Base-by-base conservation (phyloP, 2,113 vertebrate genomes). In the Hystrix brachyura region DNA sequence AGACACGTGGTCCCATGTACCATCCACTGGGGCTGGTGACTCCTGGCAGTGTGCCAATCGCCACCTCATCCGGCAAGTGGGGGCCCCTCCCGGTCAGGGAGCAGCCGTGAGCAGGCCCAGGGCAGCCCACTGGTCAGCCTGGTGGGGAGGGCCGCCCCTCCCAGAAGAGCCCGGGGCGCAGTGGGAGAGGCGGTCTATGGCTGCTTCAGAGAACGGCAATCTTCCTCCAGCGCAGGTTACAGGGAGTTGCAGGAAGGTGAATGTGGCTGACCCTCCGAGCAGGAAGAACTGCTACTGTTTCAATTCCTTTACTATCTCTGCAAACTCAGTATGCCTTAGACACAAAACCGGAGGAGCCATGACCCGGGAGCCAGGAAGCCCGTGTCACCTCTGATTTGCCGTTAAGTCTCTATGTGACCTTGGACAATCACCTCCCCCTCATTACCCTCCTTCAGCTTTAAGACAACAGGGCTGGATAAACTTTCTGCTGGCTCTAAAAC, bases 1-100 rank as follows among this genome's bases (percentile, higher is more conserved):
- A 23, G 29, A 72, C 34, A 0, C 0, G 10, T 17, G 43, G 1
- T 29, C 46, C 32, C 27, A 7, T 1, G 0, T 4, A 17, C 12
- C 14, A 82, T 65, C 43, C 69, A 9, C 9, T 13, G 38, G 25
- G 14, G n/a, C n/a, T 81, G 59, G 46, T 1, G 13, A 23, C 89
- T 34, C 38, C 84, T 55, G 46, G 62, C 23, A 25, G 29, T n/a
- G 64, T 2, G 3, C 38, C 38, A 43, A 3, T 72, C 0, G 15
- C 7, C 18, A 38, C 55, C 34, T 81, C 34, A 27, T 62, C 64
- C 48, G 55, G 46, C 60, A 65, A 64, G 25, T 18, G 7, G 69
- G 46, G 72, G n/a, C 3, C 0, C 2, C 57, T 25, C 38, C 57
- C 9, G 89, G 65, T 55, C 94, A 57, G 53, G 67, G 62, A 57